These are phyloP conservation scores for Butorides virescens DNA, from an alignment of 2,113 vertebrate genomes.

Conservation along the genomic window DNA sequence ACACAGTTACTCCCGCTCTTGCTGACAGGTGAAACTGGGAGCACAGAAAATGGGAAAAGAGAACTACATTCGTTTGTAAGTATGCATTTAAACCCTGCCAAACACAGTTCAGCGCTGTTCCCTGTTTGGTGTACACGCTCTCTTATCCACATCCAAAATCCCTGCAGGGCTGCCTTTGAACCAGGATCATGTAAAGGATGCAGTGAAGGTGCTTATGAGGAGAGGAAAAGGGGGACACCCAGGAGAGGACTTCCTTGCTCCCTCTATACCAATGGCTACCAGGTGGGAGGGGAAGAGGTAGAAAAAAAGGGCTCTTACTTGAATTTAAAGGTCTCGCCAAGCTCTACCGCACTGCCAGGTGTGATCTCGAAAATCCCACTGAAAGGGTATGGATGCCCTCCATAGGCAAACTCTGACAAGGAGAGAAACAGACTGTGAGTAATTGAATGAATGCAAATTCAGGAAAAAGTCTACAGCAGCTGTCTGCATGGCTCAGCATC, in stretches of 20 bases:
- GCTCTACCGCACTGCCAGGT: conserved; percentile 86
- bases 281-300: background rate
- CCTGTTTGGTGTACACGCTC: background rate
- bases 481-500: conserved; percentile 2
- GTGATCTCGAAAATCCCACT: conserved; percentile 95
- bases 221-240: background rate
- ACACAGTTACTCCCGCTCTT: background rate
- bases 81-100: background rate
- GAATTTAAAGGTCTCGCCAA: conserved; percentile 96
- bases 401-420: conserved; percentile 90
- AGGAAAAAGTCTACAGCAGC: background rate
- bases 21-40: background rate
- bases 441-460: background rate
- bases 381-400: conserved; percentile 93
- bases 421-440: conserved; percentile 62
- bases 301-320: conserved; percentile 81
- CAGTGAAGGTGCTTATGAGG: background rate
- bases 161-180: background rate
- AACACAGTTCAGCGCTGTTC: background rate
- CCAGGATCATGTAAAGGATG: background rate
- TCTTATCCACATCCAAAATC: background rate
- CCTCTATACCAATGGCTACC: background rate
- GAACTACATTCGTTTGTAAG: background rate
- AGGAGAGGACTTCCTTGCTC: background rate
- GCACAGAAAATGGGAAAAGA: background rate